Base-by-base conservation (phyloP, 2,113 vertebrate species). In the Heteronetta atricapilla region DNA sequence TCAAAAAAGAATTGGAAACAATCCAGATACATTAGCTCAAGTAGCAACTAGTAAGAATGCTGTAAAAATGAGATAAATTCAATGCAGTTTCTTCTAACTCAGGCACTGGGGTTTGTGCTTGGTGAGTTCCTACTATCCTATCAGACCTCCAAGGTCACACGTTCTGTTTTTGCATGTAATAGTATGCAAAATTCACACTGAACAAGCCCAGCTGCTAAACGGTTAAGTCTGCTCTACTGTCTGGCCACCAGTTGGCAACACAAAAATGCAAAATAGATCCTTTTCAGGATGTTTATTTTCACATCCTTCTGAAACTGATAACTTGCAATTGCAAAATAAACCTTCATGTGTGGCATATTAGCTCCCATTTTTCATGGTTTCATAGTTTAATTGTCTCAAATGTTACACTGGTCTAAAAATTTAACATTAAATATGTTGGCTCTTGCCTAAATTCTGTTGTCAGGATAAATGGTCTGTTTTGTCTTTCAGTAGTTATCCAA, bases 231-330 rank as follows among this genome's bases (percentile, higher is more conserved):
- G 90, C 94, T 96, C 78, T 93, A 93, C 94, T 94, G 92, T 97
- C 95, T 95, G 94, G 92, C 94, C 86, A 95, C 95, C 96, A 96
- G 94, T 96, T 97, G 95, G 96, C 96, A 97, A 96, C 88, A 97
- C 93, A 92, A 96, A 96, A 97, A 97, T 97, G 95, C 93, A 97
- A 96, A 96, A 93, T 94, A 96, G 94, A 95, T 95, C 83, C 96
- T 87, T 95, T 96, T 96, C 94, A 95, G 94, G 96, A 96, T 97
- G 95, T 97, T 97, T 97, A 96, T 96, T 97, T 97, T 97, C 96
- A 97, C 95, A 96, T 97, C 95, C 95, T 92, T 93, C 90, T 21
- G 53, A 92, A 95, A 95, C 86, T 85, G 87, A 90, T 96, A 90
- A 96, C 91, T 68, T 96, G 86, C 85, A 96, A 96, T 90, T 93